Base-by-base conservation (phyloP, 2,888 invertebrate genomes). In the Nomada lathburiana region DNA sequence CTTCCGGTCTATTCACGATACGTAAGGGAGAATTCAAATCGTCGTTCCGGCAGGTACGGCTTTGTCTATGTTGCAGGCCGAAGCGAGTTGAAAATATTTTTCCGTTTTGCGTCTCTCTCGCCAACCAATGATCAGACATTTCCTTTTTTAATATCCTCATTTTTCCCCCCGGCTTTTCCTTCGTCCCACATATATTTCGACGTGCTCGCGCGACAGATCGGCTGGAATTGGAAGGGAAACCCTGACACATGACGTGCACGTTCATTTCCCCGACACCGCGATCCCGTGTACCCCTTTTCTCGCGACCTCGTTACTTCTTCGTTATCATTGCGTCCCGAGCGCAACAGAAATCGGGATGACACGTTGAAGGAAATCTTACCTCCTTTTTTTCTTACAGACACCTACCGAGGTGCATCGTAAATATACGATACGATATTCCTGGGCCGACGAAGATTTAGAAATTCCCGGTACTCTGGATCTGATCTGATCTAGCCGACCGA, bases 1-100 rank as follows among this genome's bases (percentile, higher is more conserved):
- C 88, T 89, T 86, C 88, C 88, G 85, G 82, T 81, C 84, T 78
- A 76, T 79, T 80, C 80, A 81, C 79, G 86, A 89, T 88, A 86
- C 85, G 73, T 76, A 78, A 60, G 80, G 78, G 76, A 83, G 87
- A 87, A 83, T 88, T 90, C 76, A 29, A 71, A 63, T 75, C 42
- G 29, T 73, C 62, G 26, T 13, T 18, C 23, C 11, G 36, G 36
- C 47, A 52, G 72, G 26, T 5, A 18, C 13, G 13, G 0, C 23
- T 57, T 57, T 20, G 18, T 20, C 36, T 59, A 42, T 44, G 5
- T 13, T 36, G 1, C 47, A 47, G 47, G 47, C 47, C 10, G 2
- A 5, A 26, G 23, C 23, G 5, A 29, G 36, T 7, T 36, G n/a
- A 55, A 20, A 50, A 68, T 44, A 26, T 47, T 69, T 69, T 20